Conservation (phyloP, 2,888 invertebrate species). For the Drosophila algonquin region DNA sequence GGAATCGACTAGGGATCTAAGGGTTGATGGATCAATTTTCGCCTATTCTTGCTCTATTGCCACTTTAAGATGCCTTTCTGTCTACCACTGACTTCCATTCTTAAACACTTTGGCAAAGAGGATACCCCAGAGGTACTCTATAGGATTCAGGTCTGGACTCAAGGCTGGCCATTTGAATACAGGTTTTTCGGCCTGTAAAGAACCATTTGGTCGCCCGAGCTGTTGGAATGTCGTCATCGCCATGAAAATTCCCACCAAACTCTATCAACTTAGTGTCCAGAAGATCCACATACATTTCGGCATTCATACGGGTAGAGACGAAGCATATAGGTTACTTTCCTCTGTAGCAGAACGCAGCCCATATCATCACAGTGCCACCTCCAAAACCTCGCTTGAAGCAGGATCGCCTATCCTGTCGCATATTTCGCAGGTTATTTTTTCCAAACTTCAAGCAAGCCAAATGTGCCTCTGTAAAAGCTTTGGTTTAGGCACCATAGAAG, state of each 20-base stretch:
- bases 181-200: conserved; percentile 14
- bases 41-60: conserved; percentile 2
- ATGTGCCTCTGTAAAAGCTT: too few species aligned
- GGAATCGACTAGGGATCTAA: too few species aligned
- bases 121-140: conserved; percentile 30
- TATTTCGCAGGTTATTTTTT: conserved; percentile 10
- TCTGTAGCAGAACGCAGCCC: too few species aligned
- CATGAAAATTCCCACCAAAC: conserved; percentile 13
- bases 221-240: conserved; percentile 26
- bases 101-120: conserved; percentile 8
- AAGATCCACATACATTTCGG: conserved; percentile 16
- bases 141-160: conserved; percentile 27
- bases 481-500: too few species aligned
- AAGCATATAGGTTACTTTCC: conserved; percentile 6
- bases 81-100: conserved; percentile 8
- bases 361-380: neutral
- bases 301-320: conserved; percentile 8
- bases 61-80: conserved; percentile 1
- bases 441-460: neutral
- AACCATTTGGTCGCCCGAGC: conserved; percentile 15
- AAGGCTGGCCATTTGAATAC: conserved; percentile 28
- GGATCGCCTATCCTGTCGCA: conserved; percentile 16
- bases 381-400: conserved; percentile 30
- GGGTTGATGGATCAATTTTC: neutral
- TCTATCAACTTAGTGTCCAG: conserved; percentile 13